Evolutionary conservation across 1,140 invertebrate genomes (phyloP).

Genomic region (Tetramorium alpestre): DNA sequence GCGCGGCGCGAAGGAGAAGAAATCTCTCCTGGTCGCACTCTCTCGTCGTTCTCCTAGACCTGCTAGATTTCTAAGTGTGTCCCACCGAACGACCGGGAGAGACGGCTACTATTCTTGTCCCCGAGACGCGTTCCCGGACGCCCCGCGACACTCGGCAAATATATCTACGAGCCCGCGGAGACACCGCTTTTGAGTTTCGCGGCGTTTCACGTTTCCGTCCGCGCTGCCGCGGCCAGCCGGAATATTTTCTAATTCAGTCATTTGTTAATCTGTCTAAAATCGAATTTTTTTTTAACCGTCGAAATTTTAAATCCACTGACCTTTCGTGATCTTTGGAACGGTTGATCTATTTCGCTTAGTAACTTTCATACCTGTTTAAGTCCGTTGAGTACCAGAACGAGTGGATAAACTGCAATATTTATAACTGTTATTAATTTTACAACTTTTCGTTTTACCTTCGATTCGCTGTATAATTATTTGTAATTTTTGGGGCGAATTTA

Average conservation of each 20-base stretch:
- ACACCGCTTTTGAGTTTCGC: slow-evolving; percentile 41
- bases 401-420: not conserved
- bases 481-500: not conserved
- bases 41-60: slow-evolving; percentile 53
- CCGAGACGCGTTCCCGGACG: slow-evolving; percentile 76
- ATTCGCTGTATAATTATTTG: not conserved
- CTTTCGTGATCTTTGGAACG: not conserved
- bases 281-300: not conserved
- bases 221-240: not conserved
- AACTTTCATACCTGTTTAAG: slow-evolving; percentile 7
- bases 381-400: not conserved
- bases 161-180: slow-evolving; percentile 76
- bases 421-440: slow-evolving; percentile 11
- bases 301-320: not conserved
- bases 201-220: slow-evolving; percentile 37
- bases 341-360: not conserved
- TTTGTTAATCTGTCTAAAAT: not conserved
- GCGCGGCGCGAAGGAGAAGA: slow-evolving; percentile 26
- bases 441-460: not conserved
- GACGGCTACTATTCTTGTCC: slow-evolving; percentile 82
- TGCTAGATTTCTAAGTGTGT: slow-evolving; percentile 64
- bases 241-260: not conserved
- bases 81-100: slow-evolving; percentile 65
- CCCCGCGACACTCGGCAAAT: slow-evolving; percentile 78
- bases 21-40: not conserved